Base-by-base conservation (phyloP, 2,888 invertebrate species). In the Tetanocera ferruginea region DNA sequence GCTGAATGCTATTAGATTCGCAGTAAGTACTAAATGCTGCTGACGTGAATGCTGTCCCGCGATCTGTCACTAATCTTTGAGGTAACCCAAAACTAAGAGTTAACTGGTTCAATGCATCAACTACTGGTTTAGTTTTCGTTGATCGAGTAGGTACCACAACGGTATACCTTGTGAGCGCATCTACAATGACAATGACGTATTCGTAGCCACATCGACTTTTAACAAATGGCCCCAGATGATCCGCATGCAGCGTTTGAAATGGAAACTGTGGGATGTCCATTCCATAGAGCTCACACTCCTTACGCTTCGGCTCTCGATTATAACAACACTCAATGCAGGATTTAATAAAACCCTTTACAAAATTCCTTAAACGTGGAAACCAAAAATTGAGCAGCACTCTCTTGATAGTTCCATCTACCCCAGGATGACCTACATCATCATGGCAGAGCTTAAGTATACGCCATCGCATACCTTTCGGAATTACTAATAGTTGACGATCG, bases 311-410 rank as follows among this genome's bases (percentile, higher is more conserved):
- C 4, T 55, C 64, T 11, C 37, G 64, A 14, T 55, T 43, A n/a
- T 28, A 77, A 73, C 73, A 64, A n/a, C 77, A 77, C 19, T 74
- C 74, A n/a, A 77, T 25, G 9, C 73, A 77, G 0, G 73, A 43
- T 8, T 70, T 74, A 1, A 78, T 0, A 25, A 52, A 74, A 19
- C 23, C 62, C 37, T 78, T 78, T 34, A 60, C 60, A 64, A 78
- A 74, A 66, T 78, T 74, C 70, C 78, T 17, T 14, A 5, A 37
- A 2, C 1, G 6, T n/a, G 64, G 62, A 9, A 64, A 64, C 74
- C 74, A 74, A 25, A 74, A 74, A 3, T 64, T n/a, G 1, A 3
- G 62, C 1, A 1, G n/a, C 14, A 74, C 17, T n/a, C 64, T 17
- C 25, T 62, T 62, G 4, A 74, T 43, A 2, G 74, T 64, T n/a